phyloP scores from a whole-genome alignment of 2,888 invertebrate species.

The Teinopalpus imperialis region DNA sequence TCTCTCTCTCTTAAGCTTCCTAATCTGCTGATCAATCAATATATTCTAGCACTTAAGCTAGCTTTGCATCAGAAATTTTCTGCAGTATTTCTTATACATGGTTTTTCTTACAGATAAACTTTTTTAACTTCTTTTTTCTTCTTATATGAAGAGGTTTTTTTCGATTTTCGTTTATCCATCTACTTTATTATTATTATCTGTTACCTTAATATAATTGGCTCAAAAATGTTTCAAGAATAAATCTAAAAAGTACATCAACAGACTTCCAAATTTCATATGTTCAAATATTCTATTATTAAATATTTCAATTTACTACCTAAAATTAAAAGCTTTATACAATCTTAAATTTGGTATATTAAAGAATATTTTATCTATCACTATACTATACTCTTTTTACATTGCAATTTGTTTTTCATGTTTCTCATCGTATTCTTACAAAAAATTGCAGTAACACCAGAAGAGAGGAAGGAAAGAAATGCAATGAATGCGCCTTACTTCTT shows the following conservation, averaged over 20 bases:
- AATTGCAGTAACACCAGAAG: slow-evolving; percentile 85
- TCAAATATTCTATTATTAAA: too few species aligned
- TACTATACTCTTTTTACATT: too few species aligned
- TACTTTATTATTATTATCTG: too few species aligned
- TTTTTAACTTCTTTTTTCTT: not conserved
- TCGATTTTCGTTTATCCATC: too few species aligned
- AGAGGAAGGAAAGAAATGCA: slow-evolving; percentile 85
- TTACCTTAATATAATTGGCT: too few species aligned
- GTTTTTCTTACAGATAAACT: slow-evolving; percentile 7
- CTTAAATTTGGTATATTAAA: too few species aligned
- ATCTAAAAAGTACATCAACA: too few species aligned
- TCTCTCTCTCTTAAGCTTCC: slow-evolving; percentile 7
- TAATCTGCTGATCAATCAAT: slow-evolving; percentile 10
- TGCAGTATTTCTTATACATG: not conserved
- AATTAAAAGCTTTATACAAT: not conserved
- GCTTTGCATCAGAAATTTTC: too few species aligned
- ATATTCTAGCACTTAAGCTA: not conserved
- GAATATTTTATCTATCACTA: too few species aligned
- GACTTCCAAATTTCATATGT: too few species aligned
- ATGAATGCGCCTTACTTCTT: slow-evolving; percentile 91
- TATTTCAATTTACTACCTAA: not conserved
- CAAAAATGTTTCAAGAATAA: too few species aligned
- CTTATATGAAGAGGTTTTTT: too few species aligned
- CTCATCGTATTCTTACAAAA: not conserved
- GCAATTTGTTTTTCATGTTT: not conserved